Evolutionary conservation across 1,140 invertebrate genomes (phyloP).

Genomic region (Achroia grisella): DNA sequence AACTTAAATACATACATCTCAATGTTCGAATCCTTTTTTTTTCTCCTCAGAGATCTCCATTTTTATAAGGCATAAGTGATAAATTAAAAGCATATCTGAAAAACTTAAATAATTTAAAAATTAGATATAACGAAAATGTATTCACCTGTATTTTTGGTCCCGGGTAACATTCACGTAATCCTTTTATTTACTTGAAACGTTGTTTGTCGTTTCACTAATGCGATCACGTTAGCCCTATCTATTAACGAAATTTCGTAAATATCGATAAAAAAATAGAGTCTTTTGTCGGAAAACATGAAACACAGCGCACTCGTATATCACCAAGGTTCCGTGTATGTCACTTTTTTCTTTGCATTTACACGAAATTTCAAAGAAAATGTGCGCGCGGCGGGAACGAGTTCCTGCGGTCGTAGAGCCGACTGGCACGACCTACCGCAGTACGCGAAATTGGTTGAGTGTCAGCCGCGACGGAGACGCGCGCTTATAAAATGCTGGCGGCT

Average conservation of each 20-base stretch:
- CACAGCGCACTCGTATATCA: slow-evolving; percentile 59
- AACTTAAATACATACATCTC: too few species aligned
- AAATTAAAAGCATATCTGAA: too few species aligned
- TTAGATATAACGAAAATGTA: too few species aligned
- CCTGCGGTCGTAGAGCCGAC: slow-evolving; percentile 60
- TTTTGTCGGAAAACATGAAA: slow-evolving; percentile 23
- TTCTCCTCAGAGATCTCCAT: too few species aligned
- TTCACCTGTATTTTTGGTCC: slow-evolving; percentile 40
- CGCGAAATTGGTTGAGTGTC: slow-evolving; percentile 50
- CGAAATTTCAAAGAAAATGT: slow-evolving; percentile 71
- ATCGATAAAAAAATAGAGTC: slow-evolving; percentile 31
- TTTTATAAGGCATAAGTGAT: too few species aligned
- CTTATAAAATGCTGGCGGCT: slow-evolving; percentile 29
- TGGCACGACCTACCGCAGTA: slow-evolving; percentile 62
- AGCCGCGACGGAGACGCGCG: slow-evolving; percentile 25
- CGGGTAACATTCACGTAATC: slow-evolving; percentile 44
- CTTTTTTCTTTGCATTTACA: slow-evolving; percentile 68
- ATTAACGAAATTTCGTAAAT: slow-evolving; percentile 20
- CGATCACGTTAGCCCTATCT: slow-evolving; percentile 38
- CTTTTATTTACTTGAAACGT: slow-evolving; percentile 52
- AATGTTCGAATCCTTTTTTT: too few species aligned
- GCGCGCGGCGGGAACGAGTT: slow-evolving; percentile 32
- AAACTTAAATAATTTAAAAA: too few species aligned
- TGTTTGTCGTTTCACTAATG: slow-evolving; percentile 47
- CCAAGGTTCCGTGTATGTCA: slow-evolving; percentile 40